phyloP scores from a whole-genome alignment of 2,888 invertebrate species.

The Tenthredo mesomela region DNA sequence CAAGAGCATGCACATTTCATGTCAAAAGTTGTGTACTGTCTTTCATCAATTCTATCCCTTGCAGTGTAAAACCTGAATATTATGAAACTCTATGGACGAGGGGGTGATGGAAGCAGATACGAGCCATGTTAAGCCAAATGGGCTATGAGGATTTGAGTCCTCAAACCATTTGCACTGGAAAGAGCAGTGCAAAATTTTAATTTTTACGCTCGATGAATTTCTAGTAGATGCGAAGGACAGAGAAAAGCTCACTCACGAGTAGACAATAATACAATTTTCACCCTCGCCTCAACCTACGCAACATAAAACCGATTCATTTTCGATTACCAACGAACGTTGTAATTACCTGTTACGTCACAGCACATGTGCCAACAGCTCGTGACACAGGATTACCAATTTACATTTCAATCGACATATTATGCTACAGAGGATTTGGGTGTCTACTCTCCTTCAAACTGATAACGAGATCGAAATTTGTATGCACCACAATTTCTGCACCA shows the following conservation, averaged over 20 bases:
- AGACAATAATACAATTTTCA: conserved; percentile 10
- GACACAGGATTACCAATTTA: conserved; percentile 35
- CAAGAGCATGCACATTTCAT: neutral
- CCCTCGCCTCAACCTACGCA: conserved; percentile 19
- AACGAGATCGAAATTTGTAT: neutral
- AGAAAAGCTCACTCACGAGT: neutral
- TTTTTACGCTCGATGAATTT: conserved; percentile 8
- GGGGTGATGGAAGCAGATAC: neutral
- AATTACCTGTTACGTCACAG: conserved; percentile 8
- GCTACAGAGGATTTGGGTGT: neutral
- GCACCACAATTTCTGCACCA: neutral
- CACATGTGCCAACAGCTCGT: conserved; percentile 29
- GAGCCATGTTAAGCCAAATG: neutral
- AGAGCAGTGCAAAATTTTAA: neutral
- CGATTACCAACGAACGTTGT: conserved; percentile 14
- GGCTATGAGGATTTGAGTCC: neutral
- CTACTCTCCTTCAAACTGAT: neutral
- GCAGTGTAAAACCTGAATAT: neutral
- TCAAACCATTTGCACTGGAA: neutral
- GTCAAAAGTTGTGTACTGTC: neutral
- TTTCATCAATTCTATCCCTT: neutral
- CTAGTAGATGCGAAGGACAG: neutral
- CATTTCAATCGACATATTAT: neutral
- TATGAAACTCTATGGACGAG: neutral
- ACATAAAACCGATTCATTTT: conserved; percentile 21